Base-by-base conservation (phyloP, 23 tunicate species). In the Aplidium turbinatum region DNA sequence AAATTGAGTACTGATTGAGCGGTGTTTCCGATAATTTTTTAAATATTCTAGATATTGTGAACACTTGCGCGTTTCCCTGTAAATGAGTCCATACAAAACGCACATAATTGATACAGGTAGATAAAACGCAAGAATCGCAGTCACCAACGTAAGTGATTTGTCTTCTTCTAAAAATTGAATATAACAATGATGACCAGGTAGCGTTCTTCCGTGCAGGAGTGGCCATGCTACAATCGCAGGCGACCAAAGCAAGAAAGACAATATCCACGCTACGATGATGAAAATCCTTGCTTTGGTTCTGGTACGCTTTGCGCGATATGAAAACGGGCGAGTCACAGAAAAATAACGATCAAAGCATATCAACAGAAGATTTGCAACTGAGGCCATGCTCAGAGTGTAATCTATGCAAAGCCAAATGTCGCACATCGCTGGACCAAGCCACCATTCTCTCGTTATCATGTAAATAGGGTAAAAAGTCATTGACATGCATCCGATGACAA, bases 311-410 rank as follows among this genome's bases (percentile, higher is more conserved):
- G 88, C 75, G 20, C 97, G 75, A 48, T 91, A 91, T 3, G 86
- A 84, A 47, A 91, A 91, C 19, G 97, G 97, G 23, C 72, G 72
- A 20, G 86, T 91, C 4, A 91, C 85, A 31, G 97, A 91, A 19
- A 91, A 79, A 42, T 91, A 91, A 20, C 97, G 73, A 47, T 91
- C 97, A 25, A 84, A 35, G 60, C 97, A 91, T 1, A 91, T 91
- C 67, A 91, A 66, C 79, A 91, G 35, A 24, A 91, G 54, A 61
- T 91, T 91, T 20, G 91, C 82, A 4, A 91, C 97, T 5, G 97
- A 91, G 9, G 97, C 97, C 97, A 91, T 91, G 69, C 91, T 84
- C 27, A 91, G 47, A 18, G 97, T 91, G 47, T 91, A 91, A 52
- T 91, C 97, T 24, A 91, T 63, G 46, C 91, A 91, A 0, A 91